phyloP scores from a whole-genome alignment of 2,888 invertebrate species.

The Eristalis arbustorum region DNA sequence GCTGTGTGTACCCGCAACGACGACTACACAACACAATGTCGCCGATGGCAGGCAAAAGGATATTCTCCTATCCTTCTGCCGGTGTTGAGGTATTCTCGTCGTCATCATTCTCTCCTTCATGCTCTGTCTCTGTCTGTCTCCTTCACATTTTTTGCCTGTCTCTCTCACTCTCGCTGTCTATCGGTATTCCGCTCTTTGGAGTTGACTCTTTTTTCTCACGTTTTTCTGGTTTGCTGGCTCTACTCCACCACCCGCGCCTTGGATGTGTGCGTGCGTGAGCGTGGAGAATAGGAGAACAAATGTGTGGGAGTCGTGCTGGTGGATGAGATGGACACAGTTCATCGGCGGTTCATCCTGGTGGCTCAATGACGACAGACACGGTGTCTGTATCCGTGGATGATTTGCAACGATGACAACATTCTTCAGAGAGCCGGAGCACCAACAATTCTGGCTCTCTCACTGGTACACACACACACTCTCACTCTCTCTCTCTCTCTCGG shows the following conservation, averaged over 20 bases:
- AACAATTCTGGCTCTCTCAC: neutral
- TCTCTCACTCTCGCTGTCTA: constrained; percentile 7
- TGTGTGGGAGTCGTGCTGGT: constrained; percentile 54
- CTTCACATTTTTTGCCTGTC: neutral
- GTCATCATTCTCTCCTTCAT: constrained; percentile 13
- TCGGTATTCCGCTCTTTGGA: neutral
- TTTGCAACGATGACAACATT: constrained; percentile 67
- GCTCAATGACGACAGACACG: constrained; percentile 61
- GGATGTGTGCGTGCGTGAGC: constrained; percentile 20
- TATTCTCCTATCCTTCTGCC: constrained; percentile 61
- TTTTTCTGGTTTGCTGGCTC: neutral
- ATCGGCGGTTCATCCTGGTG: constrained; percentile 53
- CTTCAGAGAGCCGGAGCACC: constrained; percentile 36
- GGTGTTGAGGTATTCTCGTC: constrained; percentile 50
- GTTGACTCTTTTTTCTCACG: neutral
- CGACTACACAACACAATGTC: constrained; percentile 68
- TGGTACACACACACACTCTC: too few species aligned
- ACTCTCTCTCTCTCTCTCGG: neutral
- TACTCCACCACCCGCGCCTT: constrained; percentile 13
- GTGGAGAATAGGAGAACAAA: too few species aligned
- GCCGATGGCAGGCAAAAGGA: constrained; percentile 67
- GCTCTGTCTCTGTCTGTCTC: constrained; percentile 2
- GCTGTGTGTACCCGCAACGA: constrained; percentile 65
- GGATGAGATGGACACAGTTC: constrained; percentile 53
- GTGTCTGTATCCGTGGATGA: constrained; percentile 50